A percentile compares a stretch with the other conserved stretches of the same genome.
These are phyloP conservation scores for Drosophila rubida DNA, from an alignment of 2,888 invertebrate genomes.

Conservation along the genomic window DNA sequence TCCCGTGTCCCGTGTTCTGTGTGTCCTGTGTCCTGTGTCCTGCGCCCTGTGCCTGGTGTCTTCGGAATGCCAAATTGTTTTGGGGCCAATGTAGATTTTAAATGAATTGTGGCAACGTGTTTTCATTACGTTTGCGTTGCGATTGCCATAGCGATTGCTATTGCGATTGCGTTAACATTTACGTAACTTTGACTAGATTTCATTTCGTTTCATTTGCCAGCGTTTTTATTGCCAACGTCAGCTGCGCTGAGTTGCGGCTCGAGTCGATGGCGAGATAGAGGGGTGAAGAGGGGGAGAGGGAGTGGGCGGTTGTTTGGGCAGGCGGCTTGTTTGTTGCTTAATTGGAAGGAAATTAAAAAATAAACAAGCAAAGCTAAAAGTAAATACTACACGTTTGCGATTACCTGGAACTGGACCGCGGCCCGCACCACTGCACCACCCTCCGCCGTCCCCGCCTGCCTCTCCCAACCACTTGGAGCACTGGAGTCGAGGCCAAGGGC, in stretches of 20 bases:
- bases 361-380: conserved; percentile 77
- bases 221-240: conserved; percentile 60
- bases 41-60: conserved; percentile 21
- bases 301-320: background rate
- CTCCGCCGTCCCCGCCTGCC: background rate
- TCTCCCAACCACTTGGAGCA: conserved; percentile 7
- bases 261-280: background rate
- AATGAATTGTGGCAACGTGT: conserved; percentile 70
- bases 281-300: background rate
- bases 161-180: conserved; percentile 59
- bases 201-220: conserved; percentile 54
- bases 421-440: conserved; percentile 4
- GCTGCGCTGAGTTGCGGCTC: background rate
- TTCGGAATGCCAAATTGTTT: conserved; percentile 46
- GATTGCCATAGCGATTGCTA: conserved; percentile 39
- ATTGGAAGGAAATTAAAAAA: conserved; percentile 81
- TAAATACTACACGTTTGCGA: conserved; percentile 77
- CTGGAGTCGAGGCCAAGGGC: conserved; percentile 46
- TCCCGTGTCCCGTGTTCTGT: no score
- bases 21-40: no score
- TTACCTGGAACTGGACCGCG: conserved; percentile 61
- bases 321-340: conserved; percentile 79
- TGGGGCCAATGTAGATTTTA: conserved; percentile 47
- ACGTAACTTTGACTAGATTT: conserved; percentile 48
- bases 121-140: conserved; percentile 55